A percentile compares a stretch with the other conserved stretches of the same genome.
These are phyloP conservation scores for Saccostrea echinata DNA, from an alignment of 1,140 invertebrate genomes.

Conservation along the genomic window DNA sequence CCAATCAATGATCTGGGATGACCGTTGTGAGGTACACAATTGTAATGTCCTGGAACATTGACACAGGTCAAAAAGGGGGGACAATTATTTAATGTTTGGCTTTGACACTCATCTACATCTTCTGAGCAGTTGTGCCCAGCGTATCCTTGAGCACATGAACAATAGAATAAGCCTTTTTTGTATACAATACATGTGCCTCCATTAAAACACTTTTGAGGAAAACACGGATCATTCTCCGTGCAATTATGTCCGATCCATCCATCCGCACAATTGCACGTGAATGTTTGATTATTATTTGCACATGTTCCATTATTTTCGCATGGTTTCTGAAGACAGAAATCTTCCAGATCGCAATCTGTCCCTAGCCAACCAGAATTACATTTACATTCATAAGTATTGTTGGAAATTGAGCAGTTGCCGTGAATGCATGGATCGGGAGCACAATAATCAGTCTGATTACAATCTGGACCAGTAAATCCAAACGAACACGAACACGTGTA, in stretches of 20 bases:
- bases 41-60: neutral
- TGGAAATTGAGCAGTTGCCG: neutral
- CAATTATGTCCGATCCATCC: slow-evolving; percentile 24
- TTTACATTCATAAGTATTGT: neutral
- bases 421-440: slow-evolving; percentile 30
- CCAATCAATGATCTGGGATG: slow-evolving; percentile 6
- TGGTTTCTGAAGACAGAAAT: slow-evolving; percentile 6
- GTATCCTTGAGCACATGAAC: neutral
- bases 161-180: neutral
- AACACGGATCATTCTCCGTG: neutral
- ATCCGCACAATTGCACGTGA: neutral
- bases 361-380: slow-evolving; percentile 12
- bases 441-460: slow-evolving; percentile 28
- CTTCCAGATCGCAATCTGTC: slow-evolving; percentile 10
- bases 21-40: neutral
- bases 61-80: neutral
- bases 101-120: slow-evolving; percentile 9
- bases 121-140: neutral
- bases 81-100: neutral
- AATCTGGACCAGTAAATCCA: slow-evolving; percentile 39
- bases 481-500: slow-evolving; percentile 39
- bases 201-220: slow-evolving; percentile 8
- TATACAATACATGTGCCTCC: neutral
- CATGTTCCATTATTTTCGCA: slow-evolving; percentile 14
- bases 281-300: slow-evolving; percentile 15